Evolutionary conservation across 2,888 invertebrate genomes (phyloP), one percentile per base, ranked within the genome.

Genomic region (Apotomis capreana): DNA sequence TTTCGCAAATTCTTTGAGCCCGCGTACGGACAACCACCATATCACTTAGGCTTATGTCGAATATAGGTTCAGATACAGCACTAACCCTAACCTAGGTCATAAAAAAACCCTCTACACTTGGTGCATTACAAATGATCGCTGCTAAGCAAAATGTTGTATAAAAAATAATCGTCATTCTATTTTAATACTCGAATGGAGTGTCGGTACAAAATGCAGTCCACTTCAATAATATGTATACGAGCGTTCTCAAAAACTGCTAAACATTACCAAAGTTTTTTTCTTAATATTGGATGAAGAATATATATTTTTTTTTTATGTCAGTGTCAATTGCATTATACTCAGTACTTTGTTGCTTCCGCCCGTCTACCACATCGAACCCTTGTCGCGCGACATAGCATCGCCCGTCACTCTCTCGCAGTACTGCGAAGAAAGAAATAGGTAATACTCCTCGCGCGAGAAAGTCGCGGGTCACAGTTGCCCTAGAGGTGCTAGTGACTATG

Each of bases 91-190:
- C 82, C 86, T 87, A 87, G 73, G 78, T 80, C 81, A 82, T 84
- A 80, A 87, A 86, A 87, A 87, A 87, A 78, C 83, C 77, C 69
- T 79, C 85, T 87, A 89, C 86, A 86, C 82, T 87, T 84, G 86
- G 86, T 89, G 88, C 87, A 82, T 83, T 79, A 77, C 76, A 81
- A 80, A 76, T 74, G 75, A 74, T 78, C 79, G 81, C 80, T 76
- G 78, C 76, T 85, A 87, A 80, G 76, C 84, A 86, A 88, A 87
- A 81, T 78, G 81, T 77, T 75, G 77, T 90, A 91, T 83, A 90
- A 91, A 90, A 91, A 91, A 90, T 91, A 90, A 87, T 81, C 76
- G 81, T 84, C 82, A 80, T 78, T 79, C 82, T 81, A 83, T 78
- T 75, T 77, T 83, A 87, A 86, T 87, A 88, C 85, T 74, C 69